Conservation (phyloP, 2,888 invertebrate genomes). For the Agonopterix alstromeriana region DNA sequence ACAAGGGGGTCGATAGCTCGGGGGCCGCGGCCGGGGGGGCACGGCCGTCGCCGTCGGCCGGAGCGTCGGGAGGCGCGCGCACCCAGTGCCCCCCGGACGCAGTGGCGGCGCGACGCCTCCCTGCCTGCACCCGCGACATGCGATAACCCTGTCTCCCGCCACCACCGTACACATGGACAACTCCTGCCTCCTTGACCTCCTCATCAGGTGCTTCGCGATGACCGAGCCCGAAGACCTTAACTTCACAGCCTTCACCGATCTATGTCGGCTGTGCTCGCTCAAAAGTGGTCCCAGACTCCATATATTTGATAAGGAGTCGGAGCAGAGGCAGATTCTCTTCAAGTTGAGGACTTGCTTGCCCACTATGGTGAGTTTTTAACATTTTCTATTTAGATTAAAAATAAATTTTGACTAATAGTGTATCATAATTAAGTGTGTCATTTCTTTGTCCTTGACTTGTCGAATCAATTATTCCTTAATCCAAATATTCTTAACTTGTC, state of each 20-base stretch:
- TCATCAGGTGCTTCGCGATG: conserved; percentile 78
- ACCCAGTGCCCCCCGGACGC: conserved; percentile 70
- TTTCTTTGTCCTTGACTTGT: conserved; percentile 6
- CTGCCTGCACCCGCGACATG: conserved; percentile 58
- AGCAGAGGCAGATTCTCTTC: conserved; percentile 82
- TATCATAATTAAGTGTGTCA: too few species aligned
- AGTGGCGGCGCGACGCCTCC: conserved; percentile 71
- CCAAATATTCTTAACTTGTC: background rate
- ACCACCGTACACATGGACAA: conserved; percentile 75
- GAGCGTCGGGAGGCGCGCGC: conserved; percentile 23
- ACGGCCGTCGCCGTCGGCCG: conserved; percentile 1
- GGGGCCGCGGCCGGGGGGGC: conserved; percentile 26
- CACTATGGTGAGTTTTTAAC: conserved; percentile 76
- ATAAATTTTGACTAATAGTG: too few species aligned
- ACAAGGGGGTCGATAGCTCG: conserved; percentile 13
- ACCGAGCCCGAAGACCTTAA: conserved; percentile 82
- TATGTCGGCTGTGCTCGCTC: conserved; percentile 82
- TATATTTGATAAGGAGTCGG: conserved; percentile 84
- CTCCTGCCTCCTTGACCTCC: conserved; percentile 77
- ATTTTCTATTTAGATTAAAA: background rate
- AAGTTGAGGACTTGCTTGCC: conserved; percentile 83
- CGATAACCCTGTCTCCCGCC: conserved; percentile 43
- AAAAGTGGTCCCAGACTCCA: conserved; percentile 82
- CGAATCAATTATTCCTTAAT: background rate
- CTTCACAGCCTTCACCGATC: conserved; percentile 81